Percentiles rank a stretch among this genome's conserved stretches.
These are phyloP conservation scores for Syrphus vitripennis DNA, from an alignment of 2,888 invertebrate species.

Conservation along the genomic window DNA sequence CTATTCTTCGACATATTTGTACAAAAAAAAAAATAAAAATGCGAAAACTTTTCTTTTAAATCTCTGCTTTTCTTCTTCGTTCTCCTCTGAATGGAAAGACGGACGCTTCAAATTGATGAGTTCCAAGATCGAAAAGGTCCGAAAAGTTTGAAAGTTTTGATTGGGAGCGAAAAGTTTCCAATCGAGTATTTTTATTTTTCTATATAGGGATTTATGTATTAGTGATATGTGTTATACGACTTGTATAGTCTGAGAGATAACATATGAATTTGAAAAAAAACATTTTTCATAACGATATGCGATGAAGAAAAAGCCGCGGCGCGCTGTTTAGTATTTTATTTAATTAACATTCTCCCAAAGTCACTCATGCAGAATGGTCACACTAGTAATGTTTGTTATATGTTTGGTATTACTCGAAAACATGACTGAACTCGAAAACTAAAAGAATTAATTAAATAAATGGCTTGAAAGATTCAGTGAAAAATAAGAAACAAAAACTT, in stretches of 20 bases:
- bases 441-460: too few species aligned
- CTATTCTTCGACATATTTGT: neutral
- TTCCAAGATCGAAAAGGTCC: slow-evolving; percentile 16
- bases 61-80: neutral
- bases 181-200: neutral
- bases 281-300: too few species aligned
- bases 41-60: neutral
- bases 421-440: too few species aligned
- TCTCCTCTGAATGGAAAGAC: neutral
- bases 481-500: too few species aligned
- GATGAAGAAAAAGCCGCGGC: too few species aligned
- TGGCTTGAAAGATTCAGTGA: too few species aligned
- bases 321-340: too few species aligned
- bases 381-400: too few species aligned
- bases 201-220: neutral
- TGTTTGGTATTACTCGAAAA: too few species aligned
- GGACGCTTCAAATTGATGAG: slow-evolving; percentile 17
- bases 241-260: neutral
- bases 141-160: slow-evolving; percentile 28
- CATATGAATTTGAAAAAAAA: neutral
- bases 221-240: neutral
- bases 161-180: slow-evolving; percentile 22
- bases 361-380: too few species aligned
- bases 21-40: neutral
- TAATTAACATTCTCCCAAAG: too few species aligned